Evolutionary conservation across 1,140 invertebrate genomes (phyloP), one percentile per base, ranked within the genome.

Genomic region (Cherax quadricarinatus): DNA sequence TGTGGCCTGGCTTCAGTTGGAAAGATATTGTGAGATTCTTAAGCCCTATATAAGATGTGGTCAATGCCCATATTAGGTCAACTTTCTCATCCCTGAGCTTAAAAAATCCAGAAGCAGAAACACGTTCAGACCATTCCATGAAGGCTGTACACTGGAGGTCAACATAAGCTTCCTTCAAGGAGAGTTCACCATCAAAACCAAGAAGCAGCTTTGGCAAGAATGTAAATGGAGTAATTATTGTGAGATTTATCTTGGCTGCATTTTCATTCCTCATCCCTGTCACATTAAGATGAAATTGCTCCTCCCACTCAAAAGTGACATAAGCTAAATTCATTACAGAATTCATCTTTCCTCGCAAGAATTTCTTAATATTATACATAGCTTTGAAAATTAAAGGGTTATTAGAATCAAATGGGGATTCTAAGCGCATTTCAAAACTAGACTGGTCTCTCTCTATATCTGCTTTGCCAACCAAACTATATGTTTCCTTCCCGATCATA

Each of bases 341-440:
- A 9, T 81, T 86, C 90, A 91, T 91, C 49, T 81, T 91, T 3
- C 90, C 90, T 53, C 21, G 21, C 7, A 87, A 16, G 79, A 91
- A 91, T 18, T 86, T 73, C 14, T 49, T 62, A 7, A 91, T 16
- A 53, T 91, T 78, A 70, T 86, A 91, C 60, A 80, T 80, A 18
- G 90, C 90, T 49, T 79, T 30, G 18, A 91, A 18, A 48, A 80
- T 57, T 2, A 91, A 51, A 4, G 90, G 90, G 21, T 91, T 82
- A 57, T 82, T 30, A 18, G 85, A 6, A 41, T 87, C 84, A 21
- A 82, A 78, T 48, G 90, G 86, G 4, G 90, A 87, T 3, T 91
- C 75, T 62, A 91, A 86, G 16, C 4, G 10, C 10, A 87, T n/a
- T 21, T 80, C 14, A 30, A 91, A 70, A n/a, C 57, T 81, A 30